phyloP scores from a whole-genome alignment of 1,140 invertebrate genomes.

The Catajapyx aquilonaris region DNA sequence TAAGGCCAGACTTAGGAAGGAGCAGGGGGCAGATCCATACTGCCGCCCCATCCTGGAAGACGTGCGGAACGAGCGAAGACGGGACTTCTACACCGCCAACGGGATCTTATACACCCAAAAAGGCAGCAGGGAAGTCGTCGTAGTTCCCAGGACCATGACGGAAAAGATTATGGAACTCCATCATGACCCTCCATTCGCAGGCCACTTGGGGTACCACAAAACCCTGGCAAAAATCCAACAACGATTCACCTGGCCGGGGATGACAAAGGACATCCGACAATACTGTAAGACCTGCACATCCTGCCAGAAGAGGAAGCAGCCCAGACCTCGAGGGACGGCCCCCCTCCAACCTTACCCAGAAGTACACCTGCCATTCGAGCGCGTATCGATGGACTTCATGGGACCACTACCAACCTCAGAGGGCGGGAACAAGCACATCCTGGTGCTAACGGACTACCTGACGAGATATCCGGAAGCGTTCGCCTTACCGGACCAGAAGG shows the following conservation, averaged over 20 bases:
- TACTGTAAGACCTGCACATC: constrained; percentile 8
- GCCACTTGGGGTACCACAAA: constrained; percentile 8
- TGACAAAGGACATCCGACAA: constrained; percentile 8
- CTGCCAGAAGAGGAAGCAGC: constrained; percentile 9
- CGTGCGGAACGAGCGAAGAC: background rate
- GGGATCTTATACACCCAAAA: too few species aligned
- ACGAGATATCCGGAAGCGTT: constrained; percentile 15
- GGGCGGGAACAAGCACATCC: constrained; percentile 12
- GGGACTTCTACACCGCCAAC: too few species aligned
- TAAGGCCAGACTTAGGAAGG: background rate
- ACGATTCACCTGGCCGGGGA: constrained; percentile 8
- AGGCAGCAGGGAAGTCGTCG: too few species aligned
- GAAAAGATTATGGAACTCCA: too few species aligned
- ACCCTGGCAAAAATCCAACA: constrained; percentile 5
- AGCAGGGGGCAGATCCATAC: background rate
- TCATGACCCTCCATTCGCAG: constrained; percentile 1
- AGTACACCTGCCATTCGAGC: constrained; percentile 4
- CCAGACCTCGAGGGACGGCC: constrained; percentile 2
- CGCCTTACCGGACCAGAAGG: constrained; percentile 13
- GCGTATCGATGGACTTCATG: constrained; percentile 9
- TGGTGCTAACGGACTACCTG: constrained; percentile 16
- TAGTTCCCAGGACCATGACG: too few species aligned
- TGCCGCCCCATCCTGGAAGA: background rate
- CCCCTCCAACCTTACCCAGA: constrained; percentile 2
- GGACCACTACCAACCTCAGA: constrained; percentile 8